Evolutionary conservation across 2,888 invertebrate genomes (phyloP).

Genomic region (Hipparchia sbordonii): DNA sequence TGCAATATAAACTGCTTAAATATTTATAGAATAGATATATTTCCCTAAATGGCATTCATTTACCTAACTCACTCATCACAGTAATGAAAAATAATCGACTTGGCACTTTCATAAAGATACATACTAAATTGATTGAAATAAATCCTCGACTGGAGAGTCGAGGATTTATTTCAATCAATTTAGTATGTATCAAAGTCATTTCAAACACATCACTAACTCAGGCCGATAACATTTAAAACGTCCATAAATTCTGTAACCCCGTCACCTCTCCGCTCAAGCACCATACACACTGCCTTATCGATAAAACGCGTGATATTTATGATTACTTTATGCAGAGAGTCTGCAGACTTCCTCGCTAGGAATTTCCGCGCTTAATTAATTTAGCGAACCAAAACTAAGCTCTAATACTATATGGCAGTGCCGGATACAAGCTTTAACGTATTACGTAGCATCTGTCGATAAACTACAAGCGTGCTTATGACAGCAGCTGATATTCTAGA

Average conservation of each 20-base stretch:
- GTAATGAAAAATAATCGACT: not conserved
- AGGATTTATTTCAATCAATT: too few relatives aligned
- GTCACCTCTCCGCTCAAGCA: conserved; percentile 42
- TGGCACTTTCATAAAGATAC: not conserved
- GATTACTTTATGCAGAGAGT: conserved; percentile 66
- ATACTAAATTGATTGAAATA: conserved; percentile 4
- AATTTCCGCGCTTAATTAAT: conserved; percentile 65
- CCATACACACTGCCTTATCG: conserved; percentile 48
- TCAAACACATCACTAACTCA: conserved; percentile 30
- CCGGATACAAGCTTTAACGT: not conserved
- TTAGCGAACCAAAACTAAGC: conserved; percentile 62
- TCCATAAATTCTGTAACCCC: conserved; percentile 34
- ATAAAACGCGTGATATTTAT: conserved; percentile 66
- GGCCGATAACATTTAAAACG: conserved; percentile 37
- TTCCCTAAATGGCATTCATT: not conserved
- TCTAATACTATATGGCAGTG: not conserved
- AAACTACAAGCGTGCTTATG: too few relatives aligned
- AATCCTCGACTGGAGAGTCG: conserved; percentile 22
- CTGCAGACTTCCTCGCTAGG: conserved; percentile 56
- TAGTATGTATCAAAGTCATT: too few relatives aligned
- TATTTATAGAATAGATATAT: too few relatives aligned
- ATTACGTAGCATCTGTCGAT: too few relatives aligned
- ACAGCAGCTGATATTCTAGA: not conserved
- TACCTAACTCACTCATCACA: not conserved
- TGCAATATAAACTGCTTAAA: too few relatives aligned